Base-by-base conservation (phyloP, 2,888 invertebrate species). In the Heteromyza rotundicornis region DNA sequence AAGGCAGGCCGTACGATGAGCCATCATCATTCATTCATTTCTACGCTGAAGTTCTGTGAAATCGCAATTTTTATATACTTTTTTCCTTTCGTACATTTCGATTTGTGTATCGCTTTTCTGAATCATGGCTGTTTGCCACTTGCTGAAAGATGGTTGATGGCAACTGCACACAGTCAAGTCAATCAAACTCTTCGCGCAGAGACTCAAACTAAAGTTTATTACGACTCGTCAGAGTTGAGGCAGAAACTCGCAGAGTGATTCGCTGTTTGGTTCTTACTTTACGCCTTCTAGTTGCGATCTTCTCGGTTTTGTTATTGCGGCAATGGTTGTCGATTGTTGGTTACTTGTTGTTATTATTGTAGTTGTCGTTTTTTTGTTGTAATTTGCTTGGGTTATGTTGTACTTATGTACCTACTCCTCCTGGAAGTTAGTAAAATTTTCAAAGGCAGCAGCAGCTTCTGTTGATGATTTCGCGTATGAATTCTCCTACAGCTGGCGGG, bases 11-110 rank as follows among this genome's bases (percentile, higher is more conserved):
- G n/a, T n/a, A n/a, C n/a, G n/a, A n/a, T n/a, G n/a, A n/a, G n/a
- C n/a, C n/a, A n/a, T n/a, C 74, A 74, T 74, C 74, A 74, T 74
- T 74, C 73, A 74, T 74, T 72, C 74, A 73, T 69, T 71, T 2
- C 40, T 40, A n/a, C 3, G 40, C n/a, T n/a, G 40, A 3, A 40
- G 40, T 40, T 7, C 12, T n/a, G 40, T n/a, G 16, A 14, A 7
- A 12, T 47, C 20, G 47, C 47, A 17, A 5, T 19, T 5, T 27
- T 27, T 27, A 10, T 27, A 27, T 27, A 7, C 10, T 27, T 27
- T 10, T 27, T 27, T 10, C 5, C 10, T 47, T 47, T 20, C 14
- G 47, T 20, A 14, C 17, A n/a, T 12, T n/a, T 7, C 40, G 40
- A 40, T n/a, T 40, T 40, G 10, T n/a, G 7, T 40, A 3, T 40